These are phyloP conservation scores for Amblyraja radiata DNA, from an alignment of 2,797 vertebrate species.

Conservation along the genomic window DNA sequence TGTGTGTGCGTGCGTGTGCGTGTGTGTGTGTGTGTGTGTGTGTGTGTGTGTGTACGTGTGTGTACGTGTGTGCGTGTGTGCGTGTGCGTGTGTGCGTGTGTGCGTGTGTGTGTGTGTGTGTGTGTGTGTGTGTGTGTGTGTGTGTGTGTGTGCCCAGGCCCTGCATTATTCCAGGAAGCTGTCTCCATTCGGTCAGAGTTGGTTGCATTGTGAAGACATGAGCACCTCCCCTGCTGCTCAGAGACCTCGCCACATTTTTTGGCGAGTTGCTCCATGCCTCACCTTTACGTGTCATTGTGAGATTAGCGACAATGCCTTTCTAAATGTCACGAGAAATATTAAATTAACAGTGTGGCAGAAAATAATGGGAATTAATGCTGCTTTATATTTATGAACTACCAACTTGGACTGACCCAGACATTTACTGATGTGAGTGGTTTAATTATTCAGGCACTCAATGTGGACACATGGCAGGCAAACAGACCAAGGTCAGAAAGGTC, in stretches of 20 bases:
- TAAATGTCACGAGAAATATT: constrained; percentile 33
- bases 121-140: too few relatives aligned
- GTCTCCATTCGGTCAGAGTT: constrained; percentile 25
- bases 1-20: too few relatives aligned
- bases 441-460: constrained; percentile 34
- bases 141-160: background rate
- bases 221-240: constrained; percentile 24
- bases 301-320: constrained; percentile 24
- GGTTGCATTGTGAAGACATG: background rate
- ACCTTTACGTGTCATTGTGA: constrained; percentile 27
- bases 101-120: too few relatives aligned
- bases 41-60: too few relatives aligned
- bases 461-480: constrained; percentile 30
- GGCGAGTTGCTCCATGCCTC: constrained; percentile 17
- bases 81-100: too few relatives aligned
- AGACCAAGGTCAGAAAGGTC: constrained; percentile 21
- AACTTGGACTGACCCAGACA: constrained; percentile 32
- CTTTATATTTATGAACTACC: constrained; percentile 34
- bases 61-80: too few relatives aligned
- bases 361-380: constrained; percentile 34
- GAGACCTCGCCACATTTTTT: constrained; percentile 28
- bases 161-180: constrained; percentile 23
- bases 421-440: constrained; percentile 19
- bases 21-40: too few relatives aligned
- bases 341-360: constrained; percentile 35